Evolutionary conservation across 2,113 vertebrate species (phyloP).

Genomic region (Indicator indicator): DNA sequence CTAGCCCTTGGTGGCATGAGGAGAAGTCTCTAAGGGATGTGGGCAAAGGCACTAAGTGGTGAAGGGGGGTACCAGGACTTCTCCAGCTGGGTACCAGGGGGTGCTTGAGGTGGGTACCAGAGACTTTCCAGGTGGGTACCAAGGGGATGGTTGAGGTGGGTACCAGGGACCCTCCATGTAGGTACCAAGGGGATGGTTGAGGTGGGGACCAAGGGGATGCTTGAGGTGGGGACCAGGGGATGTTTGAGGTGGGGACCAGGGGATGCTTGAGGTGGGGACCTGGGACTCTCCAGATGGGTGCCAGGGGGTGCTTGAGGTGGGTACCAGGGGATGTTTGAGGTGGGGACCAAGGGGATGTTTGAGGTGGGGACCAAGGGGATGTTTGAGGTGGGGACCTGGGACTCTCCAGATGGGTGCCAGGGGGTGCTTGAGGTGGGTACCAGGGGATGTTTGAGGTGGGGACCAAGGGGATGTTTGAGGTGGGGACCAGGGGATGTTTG

Average conservation of each 20-base stretch:
- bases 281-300: background rate
- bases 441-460: too few species aligned
- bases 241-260: too few species aligned
- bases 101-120: background rate
- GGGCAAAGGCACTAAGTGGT: background rate
- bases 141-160: background rate
- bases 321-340: too few species aligned
- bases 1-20: accelerated
- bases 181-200: background rate
- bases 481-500: too few species aligned
- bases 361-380: too few species aligned
- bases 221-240: too few species aligned
- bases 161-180: too few species aligned
- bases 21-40: background rate
- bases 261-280: too few species aligned
- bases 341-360: too few species aligned
- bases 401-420: background rate
- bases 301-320: too few species aligned
- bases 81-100: background rate
- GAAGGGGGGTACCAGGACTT: background rate
- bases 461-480: too few species aligned
- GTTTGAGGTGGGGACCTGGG: too few species aligned
- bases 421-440: background rate
- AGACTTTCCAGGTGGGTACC: background rate
- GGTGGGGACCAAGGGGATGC: background rate